Conservation (phyloP, 2,888 invertebrate species). For the Zaprionus bogoriensis region DNA sequence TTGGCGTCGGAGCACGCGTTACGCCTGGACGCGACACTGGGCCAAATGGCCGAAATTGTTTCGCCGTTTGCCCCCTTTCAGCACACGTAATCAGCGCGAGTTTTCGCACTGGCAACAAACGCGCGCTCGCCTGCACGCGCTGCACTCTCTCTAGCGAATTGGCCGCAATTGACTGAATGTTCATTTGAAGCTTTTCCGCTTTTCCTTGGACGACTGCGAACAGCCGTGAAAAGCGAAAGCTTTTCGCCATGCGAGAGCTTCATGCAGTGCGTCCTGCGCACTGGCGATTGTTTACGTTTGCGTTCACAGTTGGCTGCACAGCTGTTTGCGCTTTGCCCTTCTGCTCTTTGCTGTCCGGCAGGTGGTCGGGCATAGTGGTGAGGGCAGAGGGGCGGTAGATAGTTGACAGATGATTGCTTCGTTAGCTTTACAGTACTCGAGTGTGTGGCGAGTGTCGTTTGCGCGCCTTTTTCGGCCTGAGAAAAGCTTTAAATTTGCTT, state of each 20-base stretch:
- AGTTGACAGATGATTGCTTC: not conserved
- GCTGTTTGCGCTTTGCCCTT: conserved; percentile 35
- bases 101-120: conserved; percentile 2
- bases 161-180: conserved; percentile 68
- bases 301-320: conserved; percentile 61
- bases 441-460: not conserved
- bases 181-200: conserved; percentile 66
- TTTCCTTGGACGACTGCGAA: conserved; percentile 7
- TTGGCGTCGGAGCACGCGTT: conserved; percentile 29
- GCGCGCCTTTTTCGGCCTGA: conserved; percentile 6
- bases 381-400: not conserved
- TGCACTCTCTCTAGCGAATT: conserved; percentile 53
- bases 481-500: not conserved
- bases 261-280: conserved; percentile 70
- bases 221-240: conserved; percentile 39
- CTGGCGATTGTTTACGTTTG: conserved; percentile 68
- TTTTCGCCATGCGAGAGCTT: conserved; percentile 38
- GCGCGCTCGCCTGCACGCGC: conserved; percentile 36
- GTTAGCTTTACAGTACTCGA: conserved; percentile 13
- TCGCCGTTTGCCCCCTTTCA: conserved; percentile 19
- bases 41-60: conserved; percentile 29
- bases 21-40: conserved; percentile 28
- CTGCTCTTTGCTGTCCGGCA: conserved; percentile 12
- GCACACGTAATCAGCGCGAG: conserved; percentile 23
- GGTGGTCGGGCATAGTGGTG: not conserved